A percentile compares a stretch with the other conserved stretches of the same genome.
Evolutionary conservation across 2,113 vertebrate genomes (phyloP).

Genomic region (Arizona elegans): DNA sequence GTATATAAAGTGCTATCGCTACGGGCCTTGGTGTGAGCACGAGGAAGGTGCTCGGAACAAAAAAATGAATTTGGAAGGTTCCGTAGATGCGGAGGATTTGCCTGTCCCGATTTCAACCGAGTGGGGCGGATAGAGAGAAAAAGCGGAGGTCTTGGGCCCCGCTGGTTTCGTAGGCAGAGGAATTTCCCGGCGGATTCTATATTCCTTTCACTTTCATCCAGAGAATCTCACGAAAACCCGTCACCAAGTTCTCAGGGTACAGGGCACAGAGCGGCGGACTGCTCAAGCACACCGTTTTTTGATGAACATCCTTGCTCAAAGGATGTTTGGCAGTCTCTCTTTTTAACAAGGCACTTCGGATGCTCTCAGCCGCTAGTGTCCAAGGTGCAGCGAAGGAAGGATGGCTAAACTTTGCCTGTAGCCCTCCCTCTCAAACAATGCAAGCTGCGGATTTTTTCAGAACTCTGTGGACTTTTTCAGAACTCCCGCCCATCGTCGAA

Average conservation of each 20-base stretch:
- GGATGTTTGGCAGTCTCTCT: background rate
- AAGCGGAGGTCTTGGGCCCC: background rate
- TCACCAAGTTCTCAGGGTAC: background rate
- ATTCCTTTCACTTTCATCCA: background rate
- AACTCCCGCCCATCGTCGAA: background rate
- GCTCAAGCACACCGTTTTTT: background rate
- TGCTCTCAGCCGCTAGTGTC: background rate
- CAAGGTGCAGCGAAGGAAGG: background rate
- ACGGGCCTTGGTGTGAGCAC: background rate
- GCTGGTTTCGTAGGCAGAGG: background rate
- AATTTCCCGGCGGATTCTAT: background rate
- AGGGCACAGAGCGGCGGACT: background rate
- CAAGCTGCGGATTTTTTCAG: background rate
- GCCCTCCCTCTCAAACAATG: background rate
- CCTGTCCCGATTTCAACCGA: background rate
- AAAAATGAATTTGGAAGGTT: background rate
- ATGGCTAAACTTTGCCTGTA: accelerated
- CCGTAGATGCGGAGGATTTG: background rate
- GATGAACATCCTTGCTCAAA: background rate
- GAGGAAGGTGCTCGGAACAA: background rate
- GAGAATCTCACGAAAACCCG: background rate
- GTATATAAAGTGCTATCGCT: background rate
- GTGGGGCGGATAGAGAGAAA: background rate
- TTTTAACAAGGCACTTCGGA: background rate
- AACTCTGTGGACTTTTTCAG: too few species aligned